These are phyloP conservation scores for Odontamblyopus rebecca DNA, from an alignment of 2,797 vertebrate genomes.

Conservation along the genomic window DNA sequence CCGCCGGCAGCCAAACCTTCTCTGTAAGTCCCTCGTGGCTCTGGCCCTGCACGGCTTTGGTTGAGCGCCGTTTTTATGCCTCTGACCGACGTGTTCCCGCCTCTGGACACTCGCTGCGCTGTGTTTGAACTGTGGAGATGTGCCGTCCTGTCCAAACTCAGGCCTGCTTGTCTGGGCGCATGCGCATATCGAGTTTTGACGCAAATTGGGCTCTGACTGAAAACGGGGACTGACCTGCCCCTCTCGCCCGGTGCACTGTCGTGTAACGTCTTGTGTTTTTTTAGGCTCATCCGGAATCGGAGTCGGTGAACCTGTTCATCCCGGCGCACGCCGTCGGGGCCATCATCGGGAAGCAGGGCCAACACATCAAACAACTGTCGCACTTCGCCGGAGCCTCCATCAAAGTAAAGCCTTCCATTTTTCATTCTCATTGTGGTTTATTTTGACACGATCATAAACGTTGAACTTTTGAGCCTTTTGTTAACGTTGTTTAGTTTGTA, in stretches of 20 bases:
- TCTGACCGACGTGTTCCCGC: too few species aligned
- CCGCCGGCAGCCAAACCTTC: conserved; percentile 72
- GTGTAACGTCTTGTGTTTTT: conserved; percentile 19
- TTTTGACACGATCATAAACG: too few species aligned
- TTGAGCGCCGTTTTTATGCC: conserved; percentile 58
- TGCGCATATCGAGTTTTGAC: too few species aligned
- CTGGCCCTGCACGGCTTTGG: conserved; percentile 75
- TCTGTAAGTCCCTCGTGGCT: conserved; percentile 70
- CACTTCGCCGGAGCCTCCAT: conserved; percentile 98
- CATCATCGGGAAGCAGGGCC: conserved; percentile 98
- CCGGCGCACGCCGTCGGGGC: conserved; percentile 95
- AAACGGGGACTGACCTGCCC: background rate
- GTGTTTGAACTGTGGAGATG: too few species aligned
- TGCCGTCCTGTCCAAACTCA: too few species aligned
- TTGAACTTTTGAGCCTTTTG: too few species aligned
- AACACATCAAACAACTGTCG: conserved; percentile 98
- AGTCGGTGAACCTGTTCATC: conserved; percentile 97
- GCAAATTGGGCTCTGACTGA: too few species aligned
- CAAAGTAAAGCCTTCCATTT: conserved; percentile 77
- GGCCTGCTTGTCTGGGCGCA: too few species aligned
- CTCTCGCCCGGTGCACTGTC: background rate
- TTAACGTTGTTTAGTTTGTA: too few species aligned
- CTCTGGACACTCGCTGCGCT: too few species aligned
- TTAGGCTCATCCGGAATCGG: conserved; percentile 90
- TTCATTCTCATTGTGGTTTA: too few species aligned